Conservation (phyloP, 2,797 vertebrate species). For the Lepidocolaptes lacrymiger region DNA sequence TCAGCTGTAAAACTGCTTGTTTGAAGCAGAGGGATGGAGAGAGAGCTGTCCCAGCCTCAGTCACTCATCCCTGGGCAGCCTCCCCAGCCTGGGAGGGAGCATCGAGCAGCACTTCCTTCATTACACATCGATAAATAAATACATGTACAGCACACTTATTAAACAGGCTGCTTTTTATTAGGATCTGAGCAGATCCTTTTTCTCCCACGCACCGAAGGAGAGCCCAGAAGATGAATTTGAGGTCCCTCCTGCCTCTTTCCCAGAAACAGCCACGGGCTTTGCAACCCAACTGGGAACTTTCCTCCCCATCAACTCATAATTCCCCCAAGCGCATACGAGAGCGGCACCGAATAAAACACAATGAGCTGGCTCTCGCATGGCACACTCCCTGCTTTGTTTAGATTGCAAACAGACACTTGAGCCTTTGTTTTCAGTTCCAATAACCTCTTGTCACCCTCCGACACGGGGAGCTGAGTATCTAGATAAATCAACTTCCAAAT, state of each 20-base stretch:
- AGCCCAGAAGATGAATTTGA: neutral
- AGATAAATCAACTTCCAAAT: neutral
- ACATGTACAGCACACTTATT: neutral
- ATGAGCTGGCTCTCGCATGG: fast-evolving
- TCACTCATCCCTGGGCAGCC: neutral
- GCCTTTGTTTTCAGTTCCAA: neutral
- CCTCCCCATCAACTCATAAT: neutral
- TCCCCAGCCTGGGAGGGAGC: neutral
- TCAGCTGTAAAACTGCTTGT: conserved; percentile 1
- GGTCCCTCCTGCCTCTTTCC: neutral
- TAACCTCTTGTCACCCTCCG: neutral
- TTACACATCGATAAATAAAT: neutral
- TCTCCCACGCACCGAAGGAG: neutral
- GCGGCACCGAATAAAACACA: fast-evolving
- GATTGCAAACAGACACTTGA: neutral
- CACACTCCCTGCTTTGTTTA: neutral
- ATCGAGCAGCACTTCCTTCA: neutral
- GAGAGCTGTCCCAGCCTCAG: neutral
- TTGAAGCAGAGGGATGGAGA: neutral
- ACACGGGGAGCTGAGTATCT: neutral
- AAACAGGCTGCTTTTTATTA: neutral
- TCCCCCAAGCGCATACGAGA: neutral
- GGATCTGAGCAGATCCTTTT: neutral
- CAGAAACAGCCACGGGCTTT: neutral
- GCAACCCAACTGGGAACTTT: neutral